phyloP scores from a whole-genome alignment of 2,113 vertebrate genomes.

The Pteropus alecto region DNA sequence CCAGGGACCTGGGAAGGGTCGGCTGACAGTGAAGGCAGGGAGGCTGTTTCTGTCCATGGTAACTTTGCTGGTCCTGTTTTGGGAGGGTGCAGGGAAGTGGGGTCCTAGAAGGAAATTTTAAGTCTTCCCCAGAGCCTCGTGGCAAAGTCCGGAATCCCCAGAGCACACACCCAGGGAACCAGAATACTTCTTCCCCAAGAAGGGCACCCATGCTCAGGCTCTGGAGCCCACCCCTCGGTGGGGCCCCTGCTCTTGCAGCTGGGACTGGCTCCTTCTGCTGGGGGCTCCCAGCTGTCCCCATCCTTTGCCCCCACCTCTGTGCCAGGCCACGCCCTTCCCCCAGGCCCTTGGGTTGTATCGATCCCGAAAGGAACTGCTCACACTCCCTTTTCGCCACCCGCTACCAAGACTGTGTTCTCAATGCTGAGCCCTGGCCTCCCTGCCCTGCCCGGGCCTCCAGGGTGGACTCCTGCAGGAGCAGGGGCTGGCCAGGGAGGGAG shows the following conservation, averaged over 20 bases:
- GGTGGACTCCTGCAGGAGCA: not conserved
- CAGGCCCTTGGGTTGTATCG: accelerated
- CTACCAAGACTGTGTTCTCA: not conserved
- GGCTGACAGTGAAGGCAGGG: accelerated
- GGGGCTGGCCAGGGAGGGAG: too few species aligned
- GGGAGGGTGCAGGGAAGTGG: not conserved
- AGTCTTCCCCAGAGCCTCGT: not conserved
- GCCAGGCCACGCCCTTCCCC: not conserved
- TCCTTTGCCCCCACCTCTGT: too few species aligned
- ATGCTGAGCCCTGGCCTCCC: not conserved
- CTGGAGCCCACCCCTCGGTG: not conserved
- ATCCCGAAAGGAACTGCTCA: not conserved
- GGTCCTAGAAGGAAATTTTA: not conserved
- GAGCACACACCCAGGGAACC: accelerated
- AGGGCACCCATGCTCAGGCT: accelerated
- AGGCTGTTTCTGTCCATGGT: not conserved
- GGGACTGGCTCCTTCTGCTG: not conserved
- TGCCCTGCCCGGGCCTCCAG: too few species aligned
- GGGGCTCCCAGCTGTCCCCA: not conserved
- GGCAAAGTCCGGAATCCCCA: not conserved
- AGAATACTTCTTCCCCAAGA: not conserved
- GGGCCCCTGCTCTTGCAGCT: not conserved
- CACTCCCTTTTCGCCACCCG: too few species aligned
- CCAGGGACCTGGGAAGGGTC: not conserved
- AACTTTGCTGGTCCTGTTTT: not conserved